These are phyloP conservation scores for Sanderia malayensis DNA, from an alignment of 30 jellyfish, hydroid and myxozoan genomes.

Conservation along the genomic window DNA sequence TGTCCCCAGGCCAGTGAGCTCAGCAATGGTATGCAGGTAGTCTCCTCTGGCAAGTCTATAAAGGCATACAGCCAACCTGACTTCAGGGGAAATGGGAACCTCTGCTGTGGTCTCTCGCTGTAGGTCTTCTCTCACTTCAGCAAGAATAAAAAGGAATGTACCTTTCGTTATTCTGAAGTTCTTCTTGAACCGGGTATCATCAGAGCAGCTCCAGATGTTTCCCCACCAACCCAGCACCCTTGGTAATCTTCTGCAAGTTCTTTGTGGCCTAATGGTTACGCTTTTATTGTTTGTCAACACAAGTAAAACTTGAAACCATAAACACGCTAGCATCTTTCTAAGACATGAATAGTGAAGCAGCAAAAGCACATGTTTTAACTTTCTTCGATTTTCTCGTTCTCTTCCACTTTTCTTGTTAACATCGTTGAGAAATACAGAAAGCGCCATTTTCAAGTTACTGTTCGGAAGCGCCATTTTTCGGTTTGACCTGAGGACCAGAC, in stretches of 20 bases:
- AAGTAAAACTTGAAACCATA: slow-evolving; percentile 22
- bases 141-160: slow-evolving; percentile 4
- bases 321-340: not conserved
- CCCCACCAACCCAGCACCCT: slow-evolving; percentile 21
- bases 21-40: too few species aligned
- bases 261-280: slow-evolving; percentile 1
- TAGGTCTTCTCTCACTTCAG: slow-evolving; percentile 9
- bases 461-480: slow-evolving; percentile 9
- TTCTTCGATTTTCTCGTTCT: slow-evolving; percentile 29
- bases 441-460: not conserved
- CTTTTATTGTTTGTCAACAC: slow-evolving; percentile 14
- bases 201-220: slow-evolving; percentile 9
- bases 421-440: not conserved
- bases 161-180: slow-evolving; percentile 7
- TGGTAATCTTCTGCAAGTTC: slow-evolving; percentile 16
- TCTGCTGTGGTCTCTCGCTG: too few species aligned
- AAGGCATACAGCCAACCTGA: too few species aligned
- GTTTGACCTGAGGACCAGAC: not conserved
- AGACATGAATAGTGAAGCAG: not conserved
- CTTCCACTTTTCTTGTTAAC: slow-evolving; percentile 6
- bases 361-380: slow-evolving; percentile 11
- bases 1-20: too few species aligned
- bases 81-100: too few species aligned
- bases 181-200: not conserved
- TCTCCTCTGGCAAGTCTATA: too few species aligned